Evolutionary conservation across 2,113 vertebrate genomes (phyloP).

Genomic region (Tychaedon coryphoeus): DNA sequence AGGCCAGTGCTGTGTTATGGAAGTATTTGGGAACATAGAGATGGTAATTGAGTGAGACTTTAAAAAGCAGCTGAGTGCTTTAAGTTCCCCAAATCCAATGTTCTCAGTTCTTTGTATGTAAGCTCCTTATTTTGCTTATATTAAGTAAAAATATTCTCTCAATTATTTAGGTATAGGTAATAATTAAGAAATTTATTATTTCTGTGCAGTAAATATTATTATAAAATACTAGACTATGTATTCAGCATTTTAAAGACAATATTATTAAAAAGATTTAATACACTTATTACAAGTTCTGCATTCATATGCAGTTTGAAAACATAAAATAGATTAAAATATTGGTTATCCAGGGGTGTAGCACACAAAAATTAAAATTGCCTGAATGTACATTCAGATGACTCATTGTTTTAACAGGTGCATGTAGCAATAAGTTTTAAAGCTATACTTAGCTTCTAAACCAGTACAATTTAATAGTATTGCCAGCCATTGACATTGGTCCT

Average conservation of each 20-base stretch:
- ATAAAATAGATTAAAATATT: not conserved
- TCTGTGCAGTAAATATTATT: not conserved
- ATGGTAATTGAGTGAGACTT: not conserved
- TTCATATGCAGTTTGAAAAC: not conserved
- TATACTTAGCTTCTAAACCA: not conserved
- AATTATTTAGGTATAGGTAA: not conserved
- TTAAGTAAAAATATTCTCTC: not conserved
- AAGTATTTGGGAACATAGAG: not conserved
- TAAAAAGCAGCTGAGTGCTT: not conserved
- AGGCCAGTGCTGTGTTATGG: not conserved
- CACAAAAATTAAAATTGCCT: not conserved
- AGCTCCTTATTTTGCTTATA: not conserved
- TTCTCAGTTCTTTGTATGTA: not conserved
- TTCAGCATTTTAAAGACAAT: not conserved
- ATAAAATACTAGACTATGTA: not conserved
- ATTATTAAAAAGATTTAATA: not conserved
- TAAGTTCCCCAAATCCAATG: not conserved
- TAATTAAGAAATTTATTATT: not conserved
- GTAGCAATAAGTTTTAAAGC: not conserved
- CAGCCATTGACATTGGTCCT: not conserved
- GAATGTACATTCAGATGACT: not conserved
- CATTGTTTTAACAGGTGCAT: constrained; percentile 43
- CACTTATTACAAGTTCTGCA: not conserved
- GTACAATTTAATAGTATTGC: not conserved
- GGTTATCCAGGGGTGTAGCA: not conserved